These are phyloP conservation scores for Lysandra coridon DNA, from an alignment of 2,888 invertebrate genomes.

Conservation along the genomic window DNA sequence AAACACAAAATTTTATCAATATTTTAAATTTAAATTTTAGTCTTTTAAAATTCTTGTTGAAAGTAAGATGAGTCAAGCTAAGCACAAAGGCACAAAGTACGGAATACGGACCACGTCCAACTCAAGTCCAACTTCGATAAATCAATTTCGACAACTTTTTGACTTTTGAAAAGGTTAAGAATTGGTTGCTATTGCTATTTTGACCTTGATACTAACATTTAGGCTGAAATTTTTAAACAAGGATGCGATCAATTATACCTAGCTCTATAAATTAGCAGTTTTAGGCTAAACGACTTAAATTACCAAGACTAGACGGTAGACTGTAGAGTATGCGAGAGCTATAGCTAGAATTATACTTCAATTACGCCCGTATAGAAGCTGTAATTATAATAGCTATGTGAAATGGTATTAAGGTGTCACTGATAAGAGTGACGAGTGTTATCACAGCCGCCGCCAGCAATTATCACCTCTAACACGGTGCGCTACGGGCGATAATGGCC, in stretches of 20 bases:
- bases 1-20: no score
- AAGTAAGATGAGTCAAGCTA: no score
- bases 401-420: constrained; percentile 36
- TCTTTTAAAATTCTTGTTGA: no score
- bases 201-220: neutral
- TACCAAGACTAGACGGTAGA: neutral
- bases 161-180: no score
- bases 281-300: neutral
- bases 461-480: constrained; percentile 19
- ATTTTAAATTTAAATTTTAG: no score
- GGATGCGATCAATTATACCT: neutral
- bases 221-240: neutral
- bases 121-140: no score
- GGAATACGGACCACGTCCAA: no score
- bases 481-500: neutral
- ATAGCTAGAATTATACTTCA: neutral
- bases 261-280: neutral
- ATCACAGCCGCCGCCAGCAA: constrained; percentile 30
- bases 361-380: constrained; percentile 21
- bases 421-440: constrained; percentile 31
- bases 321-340: neutral
- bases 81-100: no score
- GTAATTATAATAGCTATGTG: constrained; percentile 33
- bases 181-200: no score
- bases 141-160: no score